Evolutionary conservation across 2,888 invertebrate species (phyloP).

Genomic region (Idaea biselata): DNA sequence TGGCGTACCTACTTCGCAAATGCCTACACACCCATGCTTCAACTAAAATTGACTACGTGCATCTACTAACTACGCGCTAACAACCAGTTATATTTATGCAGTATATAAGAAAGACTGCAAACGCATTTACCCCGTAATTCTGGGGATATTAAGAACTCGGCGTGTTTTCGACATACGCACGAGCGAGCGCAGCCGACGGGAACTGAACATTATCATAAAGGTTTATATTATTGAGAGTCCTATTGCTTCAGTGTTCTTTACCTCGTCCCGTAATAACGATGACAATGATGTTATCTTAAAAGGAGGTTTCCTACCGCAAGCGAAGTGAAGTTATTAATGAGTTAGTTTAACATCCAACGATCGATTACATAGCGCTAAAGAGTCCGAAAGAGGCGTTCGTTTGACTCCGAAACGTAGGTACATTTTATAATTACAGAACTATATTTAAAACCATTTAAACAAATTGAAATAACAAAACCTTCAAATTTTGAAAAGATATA

Average conservation of each 20-base stretch:
- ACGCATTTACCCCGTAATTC: not conserved
- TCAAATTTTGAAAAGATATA: no score
- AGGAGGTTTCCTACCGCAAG: not conserved
- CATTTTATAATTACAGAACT: no score
- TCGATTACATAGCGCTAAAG: no score
- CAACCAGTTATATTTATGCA: not conserved
- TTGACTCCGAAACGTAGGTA: no score
- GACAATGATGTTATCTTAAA: constrained; percentile 42
- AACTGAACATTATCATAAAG: constrained; percentile 55
- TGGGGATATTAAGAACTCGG: not conserved
- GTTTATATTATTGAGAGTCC: constrained; percentile 53
- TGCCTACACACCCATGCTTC: no score
- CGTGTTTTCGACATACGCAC: constrained; percentile 40
- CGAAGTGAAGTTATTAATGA: no score
- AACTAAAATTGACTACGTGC: no score
- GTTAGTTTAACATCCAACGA: no score
- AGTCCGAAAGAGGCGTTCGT: no score
- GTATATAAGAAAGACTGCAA: not conserved
- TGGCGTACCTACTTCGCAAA: no score
- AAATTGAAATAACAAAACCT: no score
- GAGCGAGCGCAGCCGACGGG: constrained; percentile 40
- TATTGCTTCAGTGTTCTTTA: constrained; percentile 52
- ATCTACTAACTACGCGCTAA: not conserved
- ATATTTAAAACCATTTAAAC: no score
- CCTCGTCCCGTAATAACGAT: constrained; percentile 40